Conservation (phyloP, 92 coral and sea anemone species). For the Metridium senile region DNA sequence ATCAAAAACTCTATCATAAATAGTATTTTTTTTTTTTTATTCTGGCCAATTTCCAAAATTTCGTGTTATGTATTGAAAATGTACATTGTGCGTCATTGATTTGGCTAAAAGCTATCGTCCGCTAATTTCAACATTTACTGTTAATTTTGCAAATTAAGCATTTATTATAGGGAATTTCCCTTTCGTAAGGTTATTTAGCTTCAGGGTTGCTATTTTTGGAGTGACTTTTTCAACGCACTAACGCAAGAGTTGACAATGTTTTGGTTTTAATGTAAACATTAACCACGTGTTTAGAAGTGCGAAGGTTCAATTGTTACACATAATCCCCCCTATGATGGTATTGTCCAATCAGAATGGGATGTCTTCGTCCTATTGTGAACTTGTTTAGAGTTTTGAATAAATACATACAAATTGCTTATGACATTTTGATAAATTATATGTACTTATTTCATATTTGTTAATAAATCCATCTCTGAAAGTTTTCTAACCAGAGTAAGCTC, state of each 20-base stretch:
- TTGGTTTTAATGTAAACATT: conserved; percentile 32
- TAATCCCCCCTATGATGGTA: conserved; percentile 3
- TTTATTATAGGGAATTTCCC: conserved; percentile 1
- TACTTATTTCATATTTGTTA: too few relatives aligned
- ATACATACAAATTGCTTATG: too few relatives aligned
- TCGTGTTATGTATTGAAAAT: background rate
- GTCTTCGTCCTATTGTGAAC: background rate
- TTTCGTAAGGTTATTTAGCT: background rate
- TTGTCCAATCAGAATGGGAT: background rate
- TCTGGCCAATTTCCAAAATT: background rate
- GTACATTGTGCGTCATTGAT: conserved; percentile 13
- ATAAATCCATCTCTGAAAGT: too few relatives aligned
- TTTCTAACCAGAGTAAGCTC: too few relatives aligned
- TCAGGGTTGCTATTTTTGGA: background rate
- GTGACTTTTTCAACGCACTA: background rate
- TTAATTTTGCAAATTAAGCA: background rate
- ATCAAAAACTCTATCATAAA: conserved; percentile 4
- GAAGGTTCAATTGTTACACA: conserved; percentile 13
- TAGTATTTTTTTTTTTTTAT: background rate
- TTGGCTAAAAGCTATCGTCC: background rate
- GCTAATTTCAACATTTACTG: too few relatives aligned
- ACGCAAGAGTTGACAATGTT: conserved; percentile 26
- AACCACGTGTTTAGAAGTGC: conserved; percentile 19
- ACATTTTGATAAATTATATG: too few relatives aligned
- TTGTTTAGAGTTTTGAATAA: too few relatives aligned